Conservation (phyloP, 2,888 invertebrate species). For the Phengaris alcon region DNA sequence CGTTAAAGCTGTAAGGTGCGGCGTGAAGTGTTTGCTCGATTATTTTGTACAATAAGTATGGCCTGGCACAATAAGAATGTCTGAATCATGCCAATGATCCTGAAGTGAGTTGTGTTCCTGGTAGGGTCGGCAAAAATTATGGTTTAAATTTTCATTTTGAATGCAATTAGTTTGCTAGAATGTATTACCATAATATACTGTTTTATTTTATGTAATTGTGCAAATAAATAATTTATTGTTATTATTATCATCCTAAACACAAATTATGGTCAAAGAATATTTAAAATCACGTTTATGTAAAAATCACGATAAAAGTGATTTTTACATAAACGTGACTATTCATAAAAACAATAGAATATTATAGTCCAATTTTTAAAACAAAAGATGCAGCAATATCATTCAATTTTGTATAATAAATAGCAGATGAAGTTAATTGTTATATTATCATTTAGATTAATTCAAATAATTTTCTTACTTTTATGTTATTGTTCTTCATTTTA, state of each 20-base stretch:
- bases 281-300: not conserved
- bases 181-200: not conserved
- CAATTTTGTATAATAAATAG: conserved; percentile 15
- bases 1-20: conserved; percentile 32
- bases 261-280: not conserved
- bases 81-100: conserved; percentile 58
- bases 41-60: conserved; percentile 39
- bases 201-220: too few species aligned
- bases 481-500: conserved; percentile 7
- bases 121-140: conserved; percentile 21
- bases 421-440: conserved; percentile 13
- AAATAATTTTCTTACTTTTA: conserved; percentile 22
- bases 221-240: too few species aligned
- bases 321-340: not conserved
- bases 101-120: conserved; percentile 52
- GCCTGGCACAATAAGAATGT: conserved; percentile 57
- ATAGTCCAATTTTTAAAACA: conserved; percentile 19
- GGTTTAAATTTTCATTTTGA: not conserved
- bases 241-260: not conserved
- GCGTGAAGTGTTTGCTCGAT: conserved; percentile 3
- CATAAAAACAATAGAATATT: conserved; percentile 11
- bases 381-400: conserved; percentile 9
- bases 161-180: not conserved
- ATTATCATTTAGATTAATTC: conserved; percentile 17
- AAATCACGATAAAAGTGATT: not conserved